Evolutionary conservation across 2,113 vertebrate genomes (phyloP), one percentile per base, ranked within the genome.

Genomic region (Leptosomus discolor): DNA sequence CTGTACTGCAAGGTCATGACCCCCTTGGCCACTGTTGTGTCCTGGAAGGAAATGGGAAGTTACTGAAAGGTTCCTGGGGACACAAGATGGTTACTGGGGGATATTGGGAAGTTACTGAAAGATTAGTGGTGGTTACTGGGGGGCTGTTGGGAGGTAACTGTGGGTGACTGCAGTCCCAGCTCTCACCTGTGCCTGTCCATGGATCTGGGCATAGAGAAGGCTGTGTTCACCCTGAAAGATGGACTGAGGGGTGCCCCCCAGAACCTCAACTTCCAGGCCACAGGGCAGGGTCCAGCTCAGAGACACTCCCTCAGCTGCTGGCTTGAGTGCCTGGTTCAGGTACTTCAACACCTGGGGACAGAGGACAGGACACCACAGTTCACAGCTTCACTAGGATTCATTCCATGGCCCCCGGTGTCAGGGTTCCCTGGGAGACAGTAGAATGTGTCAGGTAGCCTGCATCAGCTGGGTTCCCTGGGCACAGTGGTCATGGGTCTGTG

Each of bases 331-430:
- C 24, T 1, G 20, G 53, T 86, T 92, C 67, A 92, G 68, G 45
- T 14, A 67, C 39, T 53, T 45, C 74, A 91, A 4, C 67, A 91
- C 67, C 90, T 91, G 53, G 23, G 39, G 34, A 53, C 34, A 86
- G 67, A 73, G 34, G 29, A 24, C 65, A 57, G 34, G 53, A 65
- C 74, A 60, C 23, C 19, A 26, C 29, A 26, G 37, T 45, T 45
- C 1, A 1, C 29, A 79, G 67, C 34, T 34, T 34, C 30, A 30
- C 26, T 26, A 73, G 67, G 29, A 37, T 39, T 65, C 36, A 43
- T 36, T 43, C 56, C 29, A 34, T 5, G 43, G 27, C 5, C 21
- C 30, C 43, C 1, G 1, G 6, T 36, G 14, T 43, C 1, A 2
- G 27, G 11, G 8, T 37, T 85, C 51, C 54, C 29, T 51, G 50